Evolutionary conservation across 2,113 vertebrate species (phyloP).

Genomic region (Parotia lawesii): DNA sequence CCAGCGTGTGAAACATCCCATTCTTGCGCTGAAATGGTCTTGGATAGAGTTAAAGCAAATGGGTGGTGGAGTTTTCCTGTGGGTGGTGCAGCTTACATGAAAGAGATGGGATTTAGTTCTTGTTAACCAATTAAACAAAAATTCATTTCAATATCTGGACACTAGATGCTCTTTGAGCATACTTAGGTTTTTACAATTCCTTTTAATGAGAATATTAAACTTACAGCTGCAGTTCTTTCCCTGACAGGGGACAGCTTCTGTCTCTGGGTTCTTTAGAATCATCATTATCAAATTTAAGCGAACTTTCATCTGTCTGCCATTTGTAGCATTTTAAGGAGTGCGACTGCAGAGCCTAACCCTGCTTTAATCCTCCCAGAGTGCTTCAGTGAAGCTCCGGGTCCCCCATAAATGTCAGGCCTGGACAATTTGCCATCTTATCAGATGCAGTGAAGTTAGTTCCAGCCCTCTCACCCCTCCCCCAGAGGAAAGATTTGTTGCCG

Average conservation of each 20-base stretch:
- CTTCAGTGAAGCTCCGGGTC: conserved; percentile 7
- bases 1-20: conserved; percentile 69
- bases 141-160: not conserved
- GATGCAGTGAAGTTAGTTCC: conserved; percentile 22
- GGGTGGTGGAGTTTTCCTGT: not conserved
- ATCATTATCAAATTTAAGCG: conserved; percentile 28
- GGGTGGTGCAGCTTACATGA: not conserved
- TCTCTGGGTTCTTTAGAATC: conserved; percentile 5
- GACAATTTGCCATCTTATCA: conserved; percentile 55
- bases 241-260: conserved; percentile 18
- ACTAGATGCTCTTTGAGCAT: not conserved
- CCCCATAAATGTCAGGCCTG: conserved; percentile 65
- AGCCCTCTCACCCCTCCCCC: conserved; percentile 26
- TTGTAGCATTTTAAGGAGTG: conserved; percentile 46
- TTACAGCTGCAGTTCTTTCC: not conserved
- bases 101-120: not conserved
- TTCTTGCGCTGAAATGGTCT: conserved; percentile 44
- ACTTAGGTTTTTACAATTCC: not conserved
- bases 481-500: conserved; percentile 49
- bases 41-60: conserved; percentile 38
- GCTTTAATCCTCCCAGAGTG: conserved; percentile 63
- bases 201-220: conserved; percentile 21
- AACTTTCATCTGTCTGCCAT: conserved; percentile 55
- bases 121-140: not conserved
- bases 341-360: not conserved